Conservation (phyloP, 2,797 vertebrate species). For the Cynopterus sphinx region DNA sequence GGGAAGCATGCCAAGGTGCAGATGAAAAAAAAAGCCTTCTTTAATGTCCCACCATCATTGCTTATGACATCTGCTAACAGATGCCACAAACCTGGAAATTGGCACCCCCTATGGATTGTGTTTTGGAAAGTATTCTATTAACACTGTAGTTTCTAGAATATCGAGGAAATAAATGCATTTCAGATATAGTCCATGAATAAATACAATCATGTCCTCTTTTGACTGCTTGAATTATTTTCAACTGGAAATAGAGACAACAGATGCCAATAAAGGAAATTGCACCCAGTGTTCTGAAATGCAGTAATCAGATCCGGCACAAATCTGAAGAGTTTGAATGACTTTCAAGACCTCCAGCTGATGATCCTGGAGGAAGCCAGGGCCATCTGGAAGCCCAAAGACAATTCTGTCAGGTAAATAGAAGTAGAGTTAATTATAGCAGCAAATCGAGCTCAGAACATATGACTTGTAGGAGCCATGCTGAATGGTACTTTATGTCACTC, state of each 20-base stretch:
- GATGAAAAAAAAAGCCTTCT: background rate
- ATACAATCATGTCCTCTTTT: slow-evolving; percentile 19
- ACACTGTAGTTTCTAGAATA: slow-evolving; percentile 24
- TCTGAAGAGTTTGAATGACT: slow-evolving; percentile 10
- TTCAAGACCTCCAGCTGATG: background rate
- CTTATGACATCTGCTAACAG: background rate
- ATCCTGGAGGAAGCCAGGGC: background rate
- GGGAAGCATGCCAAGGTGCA: background rate
- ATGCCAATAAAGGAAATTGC: background rate
- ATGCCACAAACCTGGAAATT: slow-evolving; percentile 20
- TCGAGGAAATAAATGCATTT: slow-evolving; percentile 45
- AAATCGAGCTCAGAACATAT: background rate
- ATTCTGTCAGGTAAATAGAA: slow-evolving; percentile 41
- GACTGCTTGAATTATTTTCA: slow-evolving; percentile 45
- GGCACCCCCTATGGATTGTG: background rate
- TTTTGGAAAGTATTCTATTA: slow-evolving; percentile 44
- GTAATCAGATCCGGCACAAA: slow-evolving; percentile 25
- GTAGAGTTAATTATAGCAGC: background rate
- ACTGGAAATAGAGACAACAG: background rate
- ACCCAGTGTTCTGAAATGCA: background rate
- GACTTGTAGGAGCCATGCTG: background rate
- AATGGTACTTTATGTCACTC: background rate
- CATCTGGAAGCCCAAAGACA: slow-evolving; percentile 20
- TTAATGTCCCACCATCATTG: background rate
- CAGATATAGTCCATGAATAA: slow-evolving; percentile 46